phyloP scores from a whole-genome alignment of 2,888 invertebrate genomes.

The Eristalis arbustorum region DNA sequence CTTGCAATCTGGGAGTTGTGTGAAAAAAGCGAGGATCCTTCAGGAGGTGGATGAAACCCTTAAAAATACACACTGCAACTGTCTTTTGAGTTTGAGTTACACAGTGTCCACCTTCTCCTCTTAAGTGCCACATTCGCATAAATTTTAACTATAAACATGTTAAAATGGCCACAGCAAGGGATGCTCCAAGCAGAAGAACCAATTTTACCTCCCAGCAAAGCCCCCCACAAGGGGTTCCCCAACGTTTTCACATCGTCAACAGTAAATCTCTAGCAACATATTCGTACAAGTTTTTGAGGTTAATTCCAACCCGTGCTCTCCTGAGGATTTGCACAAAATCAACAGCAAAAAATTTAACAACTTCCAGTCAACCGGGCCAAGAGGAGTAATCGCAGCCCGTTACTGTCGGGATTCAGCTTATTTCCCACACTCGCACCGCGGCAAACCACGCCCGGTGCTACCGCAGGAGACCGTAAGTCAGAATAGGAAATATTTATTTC shows the following conservation, averaged over 20 bases:
- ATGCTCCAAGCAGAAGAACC: neutral
- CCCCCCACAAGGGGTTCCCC: neutral
- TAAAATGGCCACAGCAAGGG: too few relatives aligned
- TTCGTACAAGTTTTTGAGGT: neutral
- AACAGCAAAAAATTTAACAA: neutral
- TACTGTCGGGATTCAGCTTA: neutral
- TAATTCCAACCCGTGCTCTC: neutral
- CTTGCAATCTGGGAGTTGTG: too few relatives aligned
- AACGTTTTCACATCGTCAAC: neutral
- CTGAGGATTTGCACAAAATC: neutral
- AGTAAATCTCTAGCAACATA: neutral
- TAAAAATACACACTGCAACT: too few relatives aligned
- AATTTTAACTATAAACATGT: neutral
- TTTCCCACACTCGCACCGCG: neutral
- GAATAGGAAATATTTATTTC: constrained; percentile 38
- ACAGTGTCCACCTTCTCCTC: neutral
- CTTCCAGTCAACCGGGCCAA: neutral
- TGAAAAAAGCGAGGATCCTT: too few relatives aligned
- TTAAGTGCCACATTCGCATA: neutral
- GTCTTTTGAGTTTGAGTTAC: too few relatives aligned
- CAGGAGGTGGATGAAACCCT: too few relatives aligned
- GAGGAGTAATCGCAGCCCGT: neutral
- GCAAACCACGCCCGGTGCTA: neutral
- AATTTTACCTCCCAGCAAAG: neutral
- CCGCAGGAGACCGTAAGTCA: constrained; percentile 14